phyloP scores from a whole-genome alignment of 2,888 invertebrate species.

The Therioaphis trifolii region DNA sequence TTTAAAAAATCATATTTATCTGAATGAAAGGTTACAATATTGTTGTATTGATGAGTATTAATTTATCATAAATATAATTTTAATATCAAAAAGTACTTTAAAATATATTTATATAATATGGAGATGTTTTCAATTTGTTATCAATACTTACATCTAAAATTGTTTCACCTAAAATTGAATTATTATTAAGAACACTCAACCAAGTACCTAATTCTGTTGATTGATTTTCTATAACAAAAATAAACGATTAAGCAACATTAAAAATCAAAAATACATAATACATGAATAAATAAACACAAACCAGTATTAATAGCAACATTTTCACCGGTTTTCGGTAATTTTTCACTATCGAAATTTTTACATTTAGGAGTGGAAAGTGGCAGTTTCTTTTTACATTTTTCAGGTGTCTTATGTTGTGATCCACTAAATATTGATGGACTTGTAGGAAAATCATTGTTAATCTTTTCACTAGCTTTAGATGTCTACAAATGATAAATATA shows the following conservation, averaged over 20 bases:
- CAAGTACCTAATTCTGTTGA: slow-evolving; percentile 20
- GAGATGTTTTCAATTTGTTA: not conserved
- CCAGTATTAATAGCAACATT: not conserved
- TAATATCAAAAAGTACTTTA: too few species aligned
- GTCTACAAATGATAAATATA: slow-evolving; percentile 28
- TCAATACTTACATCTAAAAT: slow-evolving; percentile 46
- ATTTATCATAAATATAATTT: too few species aligned
- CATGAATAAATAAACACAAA: not conserved
- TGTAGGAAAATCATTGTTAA: not conserved
- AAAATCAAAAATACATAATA: not conserved
- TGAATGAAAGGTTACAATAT: too few species aligned
- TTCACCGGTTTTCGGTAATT: not conserved
- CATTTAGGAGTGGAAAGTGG: not conserved
- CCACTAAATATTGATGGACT: slow-evolving; percentile 19
- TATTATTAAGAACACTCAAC: slow-evolving; percentile 30
- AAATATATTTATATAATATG: too few species aligned
- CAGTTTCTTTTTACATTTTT: not conserved
- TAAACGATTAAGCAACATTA: not conserved
- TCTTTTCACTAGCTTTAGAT: not conserved
- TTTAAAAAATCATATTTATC: too few species aligned
- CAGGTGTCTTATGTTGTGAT: not conserved
- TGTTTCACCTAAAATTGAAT: slow-evolving; percentile 22
- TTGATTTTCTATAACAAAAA: slow-evolving; percentile 19
- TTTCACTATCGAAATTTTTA: slow-evolving; percentile 19
- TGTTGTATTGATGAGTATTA: too few species aligned